Conservation (phyloP, 2,797 vertebrate species). For the Pangasius mekongensis region DNA sequence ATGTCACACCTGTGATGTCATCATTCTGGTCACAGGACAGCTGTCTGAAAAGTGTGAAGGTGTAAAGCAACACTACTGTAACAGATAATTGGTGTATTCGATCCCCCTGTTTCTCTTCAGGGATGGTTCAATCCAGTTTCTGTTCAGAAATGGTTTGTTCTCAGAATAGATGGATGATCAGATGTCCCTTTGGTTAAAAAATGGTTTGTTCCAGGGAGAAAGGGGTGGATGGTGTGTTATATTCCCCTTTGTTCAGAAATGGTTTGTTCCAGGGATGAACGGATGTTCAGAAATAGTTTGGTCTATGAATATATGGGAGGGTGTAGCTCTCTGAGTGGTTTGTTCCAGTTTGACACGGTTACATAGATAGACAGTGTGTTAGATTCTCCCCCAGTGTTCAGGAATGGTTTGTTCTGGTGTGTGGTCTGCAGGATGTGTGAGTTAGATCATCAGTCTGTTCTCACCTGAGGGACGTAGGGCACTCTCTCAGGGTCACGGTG, state of each 20-base stretch:
- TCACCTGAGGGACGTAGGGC: neutral
- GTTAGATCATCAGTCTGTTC: neutral
- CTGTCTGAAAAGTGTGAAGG: neutral
- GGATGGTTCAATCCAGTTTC: neutral
- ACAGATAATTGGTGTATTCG: neutral
- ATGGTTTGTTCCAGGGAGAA: neutral
- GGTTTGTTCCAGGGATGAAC: neutral
- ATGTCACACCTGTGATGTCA: slow-evolving; percentile 5
- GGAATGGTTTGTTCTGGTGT: neutral
- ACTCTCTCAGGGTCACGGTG: neutral
- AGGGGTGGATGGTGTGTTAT: too few relatives aligned
- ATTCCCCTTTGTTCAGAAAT: neutral
- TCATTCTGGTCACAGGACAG: neutral
- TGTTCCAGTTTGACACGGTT: neutral
- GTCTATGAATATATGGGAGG: neutral
- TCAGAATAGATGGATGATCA: too few relatives aligned
- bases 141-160: neutral
- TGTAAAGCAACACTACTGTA: neutral
- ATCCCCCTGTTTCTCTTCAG: neutral
- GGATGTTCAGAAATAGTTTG: neutral
- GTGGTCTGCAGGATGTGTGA: neutral
- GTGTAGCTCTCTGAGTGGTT: neutral
- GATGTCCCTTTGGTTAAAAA: too few relatives aligned
- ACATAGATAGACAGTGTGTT: neutral
- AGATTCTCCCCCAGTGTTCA: neutral